phyloP scores from a whole-genome alignment of 2,888 invertebrate species.

The Pandemis cinnamomeana region DNA sequence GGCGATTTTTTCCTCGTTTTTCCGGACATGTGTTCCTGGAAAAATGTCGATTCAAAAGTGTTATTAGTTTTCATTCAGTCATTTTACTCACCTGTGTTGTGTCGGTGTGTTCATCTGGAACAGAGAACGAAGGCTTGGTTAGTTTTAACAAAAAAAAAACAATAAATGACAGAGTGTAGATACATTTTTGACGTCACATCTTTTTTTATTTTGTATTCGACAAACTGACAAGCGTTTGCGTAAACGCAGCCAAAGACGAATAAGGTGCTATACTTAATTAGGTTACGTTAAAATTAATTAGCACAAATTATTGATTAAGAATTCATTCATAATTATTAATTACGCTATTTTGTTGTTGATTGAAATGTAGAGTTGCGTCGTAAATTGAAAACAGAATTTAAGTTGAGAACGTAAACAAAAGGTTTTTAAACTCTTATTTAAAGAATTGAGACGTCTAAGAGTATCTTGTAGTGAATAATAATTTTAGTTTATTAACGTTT shows the following conservation, averaged over 20 bases:
- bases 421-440: conserved; percentile 35
- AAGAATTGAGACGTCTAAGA: conserved; percentile 19
- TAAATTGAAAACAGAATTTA: conserved; percentile 25
- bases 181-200: no score
- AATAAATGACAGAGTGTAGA: not conserved
- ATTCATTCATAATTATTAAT: no score
- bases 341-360: not conserved
- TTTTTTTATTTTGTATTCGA: no score
- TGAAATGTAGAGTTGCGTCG: conserved; percentile 4
- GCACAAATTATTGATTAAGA: no score
- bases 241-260: no score
- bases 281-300: no score
- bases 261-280: not conserved
- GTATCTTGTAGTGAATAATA: not conserved
- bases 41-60: conserved; percentile 47
- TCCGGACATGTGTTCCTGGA: conserved; percentile 54
- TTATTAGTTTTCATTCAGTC: conserved; percentile 37
- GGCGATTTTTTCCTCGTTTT: conserved; percentile 59
- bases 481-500: not conserved
- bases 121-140: conserved; percentile 16
- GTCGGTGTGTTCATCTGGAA: conserved; percentile 39
- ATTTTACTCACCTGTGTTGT: conserved; percentile 36
- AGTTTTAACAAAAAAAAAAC: not conserved
- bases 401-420: conserved; percentile 22
- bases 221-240: no score